Base-by-base conservation (phyloP, 2,888 invertebrate species). In the Nomada flava region DNA sequence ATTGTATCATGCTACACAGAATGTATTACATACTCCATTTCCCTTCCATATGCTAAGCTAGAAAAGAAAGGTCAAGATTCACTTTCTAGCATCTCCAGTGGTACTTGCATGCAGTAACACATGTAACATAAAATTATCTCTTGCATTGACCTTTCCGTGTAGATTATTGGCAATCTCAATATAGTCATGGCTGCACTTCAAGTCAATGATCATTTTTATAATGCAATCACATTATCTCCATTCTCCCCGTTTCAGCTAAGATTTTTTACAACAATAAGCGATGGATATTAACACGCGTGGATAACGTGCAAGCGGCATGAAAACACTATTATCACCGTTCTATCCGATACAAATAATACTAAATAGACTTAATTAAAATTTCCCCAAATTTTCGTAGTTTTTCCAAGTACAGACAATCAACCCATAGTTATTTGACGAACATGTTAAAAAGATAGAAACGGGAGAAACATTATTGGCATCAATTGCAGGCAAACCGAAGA, bases 401-500 rank as follows among this genome's bases (percentile, higher is more conserved):
- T 57, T 65, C 18, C 4, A 11, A n/a, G 29, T 23, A 29, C 13
- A 26, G 52, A 67, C 62, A 57, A 62, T 69, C 68, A 67, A 75
- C 59, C 42, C n/a, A 2, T 26, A 1, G 11, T 55, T 76, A 77
- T 72, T 78, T 20, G 15, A 77, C 64, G 60, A 63, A 64, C 29
- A 10, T 13, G 1, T 44, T 20, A 20, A 11, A 55, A 1, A 10
- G 50, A 57, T 44, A 84, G 36, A 23, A 9, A 57, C 74, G 0
- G 2, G 23, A 26, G 13, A 47, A 50, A 60, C 9, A 18, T 64
- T 7, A 26, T 10, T 13, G 69, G 77, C 73, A 53, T 57, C 26
- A 79, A 78, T 91, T 92, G 9, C 88, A 97, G 97, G 71, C 98
- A 98, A 95, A 97, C 97, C 57, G 95, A 96, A 89, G 98, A 98